phyloP scores from a whole-genome alignment of 2,888 invertebrate genomes.

The Tinea semifulvella region DNA sequence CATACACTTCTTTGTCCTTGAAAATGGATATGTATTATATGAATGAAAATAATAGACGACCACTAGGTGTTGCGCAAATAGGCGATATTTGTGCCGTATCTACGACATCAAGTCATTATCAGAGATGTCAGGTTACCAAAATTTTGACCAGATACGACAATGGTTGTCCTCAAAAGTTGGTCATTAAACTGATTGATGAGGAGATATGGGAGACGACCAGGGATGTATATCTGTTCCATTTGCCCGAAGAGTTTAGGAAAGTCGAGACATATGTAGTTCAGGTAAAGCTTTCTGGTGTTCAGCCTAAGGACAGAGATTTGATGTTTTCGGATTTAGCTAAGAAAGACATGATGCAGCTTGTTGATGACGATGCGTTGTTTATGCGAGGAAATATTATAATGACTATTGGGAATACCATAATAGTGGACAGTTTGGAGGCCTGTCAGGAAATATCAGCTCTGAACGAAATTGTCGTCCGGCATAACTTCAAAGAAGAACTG shows the following conservation, averaged over 20 bases:
- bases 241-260: conserved; percentile 58
- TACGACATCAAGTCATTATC: conserved; percentile 50
- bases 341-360: conserved; percentile 32
- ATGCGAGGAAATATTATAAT: conserved; percentile 58
- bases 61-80: conserved; percentile 45
- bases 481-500: conserved; percentile 63
- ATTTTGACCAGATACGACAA: conserved; percentile 35
- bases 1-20: conserved; percentile 36
- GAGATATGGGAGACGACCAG: conserved; percentile 51
- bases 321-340: conserved; percentile 42
- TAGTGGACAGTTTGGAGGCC: conserved; percentile 70
- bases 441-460: conserved; percentile 56
- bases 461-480: conserved; percentile 56
- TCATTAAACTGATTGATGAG: conserved; percentile 69
- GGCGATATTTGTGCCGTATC: conserved; percentile 68
- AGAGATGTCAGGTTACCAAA: conserved; percentile 64
- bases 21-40: conserved; percentile 48
- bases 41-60: conserved; percentile 37
- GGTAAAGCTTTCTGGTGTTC: conserved; percentile 41
- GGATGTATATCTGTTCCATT: conserved; percentile 47
- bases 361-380: conserved; percentile 40
- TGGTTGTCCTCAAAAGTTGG: conserved; percentile 35
- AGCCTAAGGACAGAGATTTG: conserved; percentile 48
- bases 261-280: conserved; percentile 50
- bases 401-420: conserved; percentile 69